Evolutionary conservation across 2,113 vertebrate species (phyloP).

Genomic region (Erinaceus europaeus): DNA sequence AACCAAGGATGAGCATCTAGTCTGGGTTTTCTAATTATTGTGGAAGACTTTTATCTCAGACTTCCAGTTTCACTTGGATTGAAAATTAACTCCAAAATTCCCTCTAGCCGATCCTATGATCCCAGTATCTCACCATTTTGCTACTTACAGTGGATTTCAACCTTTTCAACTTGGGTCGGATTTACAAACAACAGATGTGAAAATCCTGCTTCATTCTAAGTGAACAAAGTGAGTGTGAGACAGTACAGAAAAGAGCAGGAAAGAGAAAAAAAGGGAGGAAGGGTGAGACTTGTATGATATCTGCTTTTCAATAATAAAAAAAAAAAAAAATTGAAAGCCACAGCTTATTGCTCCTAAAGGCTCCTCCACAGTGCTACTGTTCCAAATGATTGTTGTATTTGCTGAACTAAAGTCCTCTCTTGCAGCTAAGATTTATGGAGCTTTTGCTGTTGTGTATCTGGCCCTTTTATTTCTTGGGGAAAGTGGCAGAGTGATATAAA

Average conservation of each 20-base stretch:
- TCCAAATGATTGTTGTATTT: neutral
- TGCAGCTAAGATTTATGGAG: conserved; percentile 46
- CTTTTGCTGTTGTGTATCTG: conserved; percentile 9
- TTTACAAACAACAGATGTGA: neutral
- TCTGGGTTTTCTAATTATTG: neutral
- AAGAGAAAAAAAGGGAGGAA: neutral
- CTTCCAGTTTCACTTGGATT: neutral
- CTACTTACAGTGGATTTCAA: neutral
- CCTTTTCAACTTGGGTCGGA: neutral
- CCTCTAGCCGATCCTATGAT: neutral
- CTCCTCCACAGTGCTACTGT: neutral
- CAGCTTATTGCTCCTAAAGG: neutral
- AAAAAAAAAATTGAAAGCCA: neutral
- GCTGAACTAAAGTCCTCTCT: neutral
- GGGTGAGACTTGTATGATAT: too few relatives aligned
- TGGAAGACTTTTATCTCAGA: neutral
- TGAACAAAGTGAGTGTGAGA: neutral
- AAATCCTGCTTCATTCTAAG: neutral
- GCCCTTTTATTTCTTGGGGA: conserved; percentile 31
- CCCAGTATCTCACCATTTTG: neutral
- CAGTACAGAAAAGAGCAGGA: neutral
- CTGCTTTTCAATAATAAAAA: neutral
- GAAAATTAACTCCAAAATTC: neutral
- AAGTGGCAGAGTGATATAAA: conserved; percentile 41
- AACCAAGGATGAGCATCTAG: neutral